Conservation (phyloP, 2,888 invertebrate genomes). For the Keiferia lycopersicella region DNA sequence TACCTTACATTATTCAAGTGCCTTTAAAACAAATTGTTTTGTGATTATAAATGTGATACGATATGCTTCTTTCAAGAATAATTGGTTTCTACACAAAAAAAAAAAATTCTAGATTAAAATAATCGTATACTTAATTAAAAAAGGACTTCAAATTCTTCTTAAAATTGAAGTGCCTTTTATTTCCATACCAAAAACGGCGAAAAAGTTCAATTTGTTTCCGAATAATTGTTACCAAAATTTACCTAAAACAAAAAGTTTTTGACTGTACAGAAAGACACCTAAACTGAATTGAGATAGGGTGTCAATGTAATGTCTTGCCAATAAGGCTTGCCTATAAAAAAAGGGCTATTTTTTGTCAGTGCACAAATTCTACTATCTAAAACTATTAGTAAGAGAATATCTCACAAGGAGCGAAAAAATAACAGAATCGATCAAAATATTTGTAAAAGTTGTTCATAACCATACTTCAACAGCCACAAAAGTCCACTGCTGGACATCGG, state of each 20-base stretch:
- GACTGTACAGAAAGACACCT: neutral
- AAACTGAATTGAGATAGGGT: neutral
- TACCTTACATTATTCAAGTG: neutral
- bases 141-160: neutral
- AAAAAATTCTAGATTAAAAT: neutral
- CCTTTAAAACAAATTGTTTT: slow-evolving; percentile 12
- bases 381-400: too few relatives aligned
- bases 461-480: too few relatives aligned
- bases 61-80: neutral
- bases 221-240: too few relatives aligned
- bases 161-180: too few relatives aligned
- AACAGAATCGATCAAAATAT: too few relatives aligned
- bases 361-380: neutral
- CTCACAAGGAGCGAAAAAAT: too few relatives aligned
- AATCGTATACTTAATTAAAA: neutral
- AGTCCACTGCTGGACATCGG: too few relatives aligned
- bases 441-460: too few relatives aligned
- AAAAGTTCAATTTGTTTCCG: too few relatives aligned
- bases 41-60: slow-evolving; percentile 13
- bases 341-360: neutral
- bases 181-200: too few relatives aligned
- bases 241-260: too few relatives aligned
- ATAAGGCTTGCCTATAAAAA: neutral
- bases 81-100: neutral
- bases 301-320: slow-evolving; percentile 2